These are phyloP conservation scores for Cryptus armator DNA, from an alignment of 2,888 invertebrate genomes.

Conservation along the genomic window DNA sequence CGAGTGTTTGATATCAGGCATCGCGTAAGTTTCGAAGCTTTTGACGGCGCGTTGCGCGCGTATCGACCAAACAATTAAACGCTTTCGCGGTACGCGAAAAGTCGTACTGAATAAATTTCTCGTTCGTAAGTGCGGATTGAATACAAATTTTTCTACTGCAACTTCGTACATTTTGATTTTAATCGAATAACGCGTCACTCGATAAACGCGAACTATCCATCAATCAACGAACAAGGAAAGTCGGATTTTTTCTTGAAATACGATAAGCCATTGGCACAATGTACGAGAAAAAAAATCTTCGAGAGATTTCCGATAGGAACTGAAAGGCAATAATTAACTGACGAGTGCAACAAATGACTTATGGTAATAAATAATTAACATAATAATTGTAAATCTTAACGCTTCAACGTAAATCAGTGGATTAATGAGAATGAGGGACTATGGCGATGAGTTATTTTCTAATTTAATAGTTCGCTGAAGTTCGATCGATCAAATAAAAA, in stretches of 20 bases:
- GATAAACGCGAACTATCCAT: slow-evolving; percentile 3
- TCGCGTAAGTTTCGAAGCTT: slow-evolving; percentile 15
- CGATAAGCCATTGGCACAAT: background rate
- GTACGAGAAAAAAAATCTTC: background rate
- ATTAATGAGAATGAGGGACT: background rate
- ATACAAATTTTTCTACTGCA: background rate
- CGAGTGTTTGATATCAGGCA: slow-evolving; percentile 9
- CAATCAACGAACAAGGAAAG: slow-evolving; percentile 26
- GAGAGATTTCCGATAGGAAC: slow-evolving; percentile 1
- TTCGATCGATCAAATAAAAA: background rate
- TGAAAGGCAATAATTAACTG: background rate
- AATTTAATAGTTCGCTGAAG: background rate
- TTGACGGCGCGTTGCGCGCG: slow-evolving; percentile 16
- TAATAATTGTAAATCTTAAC: slow-evolving; percentile 14
- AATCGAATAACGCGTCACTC: slow-evolving; percentile 9
- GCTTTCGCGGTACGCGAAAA: slow-evolving; percentile 13
- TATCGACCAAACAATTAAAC: slow-evolving; percentile 63
- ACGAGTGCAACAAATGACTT: background rate
- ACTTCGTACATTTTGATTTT: background rate
- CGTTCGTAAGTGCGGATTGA: background rate
- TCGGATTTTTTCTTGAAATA: slow-evolving; percentile 9
- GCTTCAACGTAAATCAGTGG: background rate
- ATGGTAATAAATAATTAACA: background rate
- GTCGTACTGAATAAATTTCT: slow-evolving; percentile 20
- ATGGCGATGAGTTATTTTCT: background rate